A percentile compares a stretch with the other conserved stretches of the same genome.
Conservation (phyloP, 2,888 invertebrate genomes). For the Hypena proboscidalis region DNA sequence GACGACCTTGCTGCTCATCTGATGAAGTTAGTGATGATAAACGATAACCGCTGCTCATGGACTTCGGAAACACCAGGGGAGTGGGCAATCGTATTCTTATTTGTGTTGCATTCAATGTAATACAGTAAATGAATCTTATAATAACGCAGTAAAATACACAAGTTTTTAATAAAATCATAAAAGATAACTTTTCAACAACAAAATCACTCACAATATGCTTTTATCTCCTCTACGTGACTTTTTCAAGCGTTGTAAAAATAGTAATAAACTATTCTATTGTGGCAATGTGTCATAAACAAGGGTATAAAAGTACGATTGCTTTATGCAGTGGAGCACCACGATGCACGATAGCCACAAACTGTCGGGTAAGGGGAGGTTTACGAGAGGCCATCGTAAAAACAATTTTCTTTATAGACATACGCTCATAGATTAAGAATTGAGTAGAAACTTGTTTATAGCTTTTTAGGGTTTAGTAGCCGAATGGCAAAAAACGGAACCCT, state of each 20-base stretch:
- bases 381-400: conserved; percentile 9
- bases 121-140: too few species aligned
- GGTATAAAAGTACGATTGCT: conserved; percentile 21
- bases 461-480: too few species aligned
- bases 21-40: too few species aligned
- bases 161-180: too few species aligned
- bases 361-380: conserved; percentile 16
- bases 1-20: too few species aligned
- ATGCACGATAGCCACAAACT: conserved; percentile 16
- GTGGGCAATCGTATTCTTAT: too few species aligned
- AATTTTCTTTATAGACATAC: conserved; percentile 5
- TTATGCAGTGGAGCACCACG: conserved; percentile 14
- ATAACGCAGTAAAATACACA: too few species aligned
- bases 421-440: conserved; percentile 4
- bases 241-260: conserved; percentile 4
- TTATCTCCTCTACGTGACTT: background rate
- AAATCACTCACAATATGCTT: background rate
- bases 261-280: conserved; percentile 26
- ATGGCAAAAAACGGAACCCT: too few species aligned
- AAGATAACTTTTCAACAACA: background rate
- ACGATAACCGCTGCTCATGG: too few species aligned
- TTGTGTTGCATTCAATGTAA: too few species aligned
- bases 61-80: too few species aligned
- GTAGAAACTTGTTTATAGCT: background rate
- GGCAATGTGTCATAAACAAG: conserved; percentile 24